Evolutionary conservation across 2,113 vertebrate genomes (phyloP).

Genomic region (Dipodomys merriami): DNA sequence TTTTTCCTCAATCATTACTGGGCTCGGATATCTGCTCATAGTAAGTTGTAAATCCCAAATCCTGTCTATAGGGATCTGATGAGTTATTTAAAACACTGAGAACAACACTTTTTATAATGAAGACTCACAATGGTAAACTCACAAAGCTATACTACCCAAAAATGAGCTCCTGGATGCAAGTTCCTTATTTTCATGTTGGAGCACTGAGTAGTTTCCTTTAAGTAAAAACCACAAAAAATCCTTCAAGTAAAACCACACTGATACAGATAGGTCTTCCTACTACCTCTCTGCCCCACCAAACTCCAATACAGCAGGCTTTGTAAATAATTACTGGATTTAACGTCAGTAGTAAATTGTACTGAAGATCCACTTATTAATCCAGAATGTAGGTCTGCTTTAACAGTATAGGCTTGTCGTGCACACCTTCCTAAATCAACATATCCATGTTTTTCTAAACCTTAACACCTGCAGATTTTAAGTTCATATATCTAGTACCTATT

Average conservation of each 20-base stretch:
- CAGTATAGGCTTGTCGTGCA: neutral
- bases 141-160: neutral
- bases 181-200: neutral
- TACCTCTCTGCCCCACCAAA: neutral
- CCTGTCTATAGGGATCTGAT: neutral
- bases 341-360: neutral
- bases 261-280: neutral
- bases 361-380: neutral
- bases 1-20: neutral
- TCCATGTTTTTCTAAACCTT: neutral
- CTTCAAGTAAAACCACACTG: too few relatives aligned
- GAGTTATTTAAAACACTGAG: neutral
- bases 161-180: slow-evolving; percentile 31
- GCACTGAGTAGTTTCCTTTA: neutral
- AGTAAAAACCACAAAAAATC: neutral
- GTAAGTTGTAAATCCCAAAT: neutral
- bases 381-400: neutral
- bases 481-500: neutral
- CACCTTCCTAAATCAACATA: neutral
- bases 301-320: neutral
- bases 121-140: neutral
- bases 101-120: neutral
- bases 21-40: neutral
- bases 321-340: neutral
- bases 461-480: neutral